These are phyloP conservation scores for Zingel zingel DNA, from an alignment of 2,113 vertebrate genomes.

Conservation along the genomic window DNA sequence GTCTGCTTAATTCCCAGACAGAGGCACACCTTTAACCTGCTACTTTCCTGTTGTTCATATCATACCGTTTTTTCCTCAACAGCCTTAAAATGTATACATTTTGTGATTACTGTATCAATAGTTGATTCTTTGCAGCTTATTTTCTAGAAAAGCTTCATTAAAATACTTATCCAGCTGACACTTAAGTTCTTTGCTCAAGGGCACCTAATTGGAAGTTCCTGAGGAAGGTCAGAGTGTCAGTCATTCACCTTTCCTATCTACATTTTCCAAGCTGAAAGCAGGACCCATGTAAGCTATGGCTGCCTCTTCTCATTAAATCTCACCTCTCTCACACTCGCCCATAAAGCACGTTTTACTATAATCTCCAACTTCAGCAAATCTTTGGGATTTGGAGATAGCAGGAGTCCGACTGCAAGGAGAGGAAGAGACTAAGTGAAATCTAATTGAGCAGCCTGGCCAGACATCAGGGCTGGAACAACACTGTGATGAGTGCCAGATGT, in stretches of 20 bases:
- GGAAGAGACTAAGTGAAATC: conserved; percentile 85
- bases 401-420: conserved; percentile 69
- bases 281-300: neutral
- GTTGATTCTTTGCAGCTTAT: conserved; percentile 3
- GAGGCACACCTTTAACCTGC: conserved; percentile 69
- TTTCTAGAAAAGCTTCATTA: neutral
- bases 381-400: conserved; percentile 76
- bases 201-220: conserved; percentile 36
- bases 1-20: conserved; percentile 73
- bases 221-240: conserved; percentile 12
- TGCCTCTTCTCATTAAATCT: conserved; percentile 60
- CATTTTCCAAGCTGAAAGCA: conserved; percentile 19
- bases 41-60: conserved; percentile 48
- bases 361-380: conserved; percentile 64
- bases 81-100: neutral
- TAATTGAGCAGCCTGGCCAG: conserved; percentile 84
- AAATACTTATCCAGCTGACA: conserved; percentile 34
- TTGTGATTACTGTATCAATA: conserved; percentile 28
- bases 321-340: conserved; percentile 16
- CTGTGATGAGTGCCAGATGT: conserved; percentile 84
- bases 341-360: conserved; percentile 44
- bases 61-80: neutral
- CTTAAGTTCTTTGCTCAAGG: conserved; percentile 33
- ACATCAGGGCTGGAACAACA: conserved; percentile 84
- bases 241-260: conserved; percentile 19